phyloP scores from a whole-genome alignment of 1,140 invertebrate species.

The Drosophila kohkoa region DNA sequence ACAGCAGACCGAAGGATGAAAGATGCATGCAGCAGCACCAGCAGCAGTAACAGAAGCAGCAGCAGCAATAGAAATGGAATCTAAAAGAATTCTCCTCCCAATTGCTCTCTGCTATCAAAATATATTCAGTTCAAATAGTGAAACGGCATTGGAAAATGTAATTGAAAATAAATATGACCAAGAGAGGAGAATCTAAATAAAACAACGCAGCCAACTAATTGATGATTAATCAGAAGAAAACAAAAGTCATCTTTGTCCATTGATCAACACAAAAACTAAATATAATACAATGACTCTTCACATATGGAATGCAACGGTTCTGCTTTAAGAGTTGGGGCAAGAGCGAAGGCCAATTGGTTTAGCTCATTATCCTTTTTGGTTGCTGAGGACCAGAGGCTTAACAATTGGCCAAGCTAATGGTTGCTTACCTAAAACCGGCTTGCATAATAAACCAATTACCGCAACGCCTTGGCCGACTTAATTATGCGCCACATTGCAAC shows the following conservation, averaged over 20 bases:
- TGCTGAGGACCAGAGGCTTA: slow-evolving; percentile 1
- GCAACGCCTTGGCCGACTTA: slow-evolving; percentile 56
- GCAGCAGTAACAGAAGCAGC: neutral
- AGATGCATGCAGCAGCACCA: slow-evolving; percentile 17
- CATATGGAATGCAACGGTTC: neutral
- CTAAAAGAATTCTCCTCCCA: slow-evolving; percentile 1
- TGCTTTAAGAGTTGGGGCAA: neutral
- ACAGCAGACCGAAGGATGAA: slow-evolving; percentile 45
- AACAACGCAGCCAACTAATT: slow-evolving; percentile 33
- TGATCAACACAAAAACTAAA: neutral
- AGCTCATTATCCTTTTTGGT: slow-evolving; percentile 25
- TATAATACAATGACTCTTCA: slow-evolving; percentile 8
- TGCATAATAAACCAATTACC: slow-evolving; percentile 78
- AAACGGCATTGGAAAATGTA: slow-evolving; percentile 71
- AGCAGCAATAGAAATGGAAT: slow-evolving; percentile 39
- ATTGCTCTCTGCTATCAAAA: neutral
- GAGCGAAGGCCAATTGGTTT: slow-evolving; percentile 5
- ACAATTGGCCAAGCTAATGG: slow-evolving; percentile 48
- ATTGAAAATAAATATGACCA: slow-evolving; percentile 77
- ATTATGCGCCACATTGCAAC: slow-evolving; percentile 62
- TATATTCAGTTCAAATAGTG: slow-evolving; percentile 66
- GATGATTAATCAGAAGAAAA: slow-evolving; percentile 37
- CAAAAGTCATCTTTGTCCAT: slow-evolving; percentile 11
- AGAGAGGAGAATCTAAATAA: slow-evolving; percentile 21
- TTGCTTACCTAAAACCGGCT: slow-evolving; percentile 52